Evolutionary conservation across 2,797 vertebrate species (phyloP).

Genomic region (Pterois miles): DNA sequence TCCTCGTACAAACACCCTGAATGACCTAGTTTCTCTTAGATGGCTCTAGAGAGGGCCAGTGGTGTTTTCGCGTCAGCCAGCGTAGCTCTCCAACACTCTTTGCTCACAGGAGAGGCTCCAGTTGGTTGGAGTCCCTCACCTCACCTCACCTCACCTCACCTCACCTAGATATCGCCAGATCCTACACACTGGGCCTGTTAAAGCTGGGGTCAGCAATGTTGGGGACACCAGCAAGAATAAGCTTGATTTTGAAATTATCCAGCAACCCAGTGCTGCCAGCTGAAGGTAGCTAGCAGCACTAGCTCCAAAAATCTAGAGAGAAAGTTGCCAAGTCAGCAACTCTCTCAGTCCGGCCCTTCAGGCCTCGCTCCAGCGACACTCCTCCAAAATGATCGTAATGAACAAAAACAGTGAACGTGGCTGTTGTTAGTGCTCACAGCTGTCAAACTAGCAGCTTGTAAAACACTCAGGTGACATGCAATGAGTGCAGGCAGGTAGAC

Average conservation of each 20-base stretch:
- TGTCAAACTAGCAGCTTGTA: background rate
- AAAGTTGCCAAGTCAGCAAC: background rate
- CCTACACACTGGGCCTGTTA: background rate
- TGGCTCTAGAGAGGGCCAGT: no score
- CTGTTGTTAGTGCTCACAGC: background rate
- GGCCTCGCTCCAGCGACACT: background rate
- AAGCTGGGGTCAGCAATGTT: background rate
- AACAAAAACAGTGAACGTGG: background rate
- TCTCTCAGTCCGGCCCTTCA: background rate
- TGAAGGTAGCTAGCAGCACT: background rate
- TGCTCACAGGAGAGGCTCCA: accelerated
- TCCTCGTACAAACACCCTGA: no score
- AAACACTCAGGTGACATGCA: no score
- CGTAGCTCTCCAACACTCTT: no score
- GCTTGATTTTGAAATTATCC: background rate
- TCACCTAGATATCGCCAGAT: no score
- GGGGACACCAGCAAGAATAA: accelerated
- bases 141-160: no score
- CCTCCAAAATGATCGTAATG: background rate
- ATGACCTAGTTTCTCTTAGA: no score
- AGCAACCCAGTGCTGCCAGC: background rate
- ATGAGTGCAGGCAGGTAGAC: background rate
- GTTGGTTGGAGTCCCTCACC: no score
- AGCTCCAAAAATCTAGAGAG: background rate
- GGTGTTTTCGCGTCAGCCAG: no score